A percentile compares a stretch with the other conserved stretches of the same genome.
Conservation (phyloP, 2,797 vertebrate genomes). For the Melanotaenia boesemani region DNA sequence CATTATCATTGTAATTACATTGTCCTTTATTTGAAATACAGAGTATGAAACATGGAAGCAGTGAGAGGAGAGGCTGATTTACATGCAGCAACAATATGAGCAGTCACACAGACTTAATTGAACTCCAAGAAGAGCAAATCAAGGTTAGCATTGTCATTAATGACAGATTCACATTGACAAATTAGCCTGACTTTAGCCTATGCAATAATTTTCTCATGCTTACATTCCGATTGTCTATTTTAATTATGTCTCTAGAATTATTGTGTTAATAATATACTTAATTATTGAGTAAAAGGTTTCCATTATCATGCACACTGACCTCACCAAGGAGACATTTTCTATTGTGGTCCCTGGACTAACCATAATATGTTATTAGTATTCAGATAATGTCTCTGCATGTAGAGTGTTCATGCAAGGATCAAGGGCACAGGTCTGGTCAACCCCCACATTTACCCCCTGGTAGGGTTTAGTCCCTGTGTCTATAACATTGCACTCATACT, state of each 20-base stretch:
- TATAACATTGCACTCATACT: background rate
- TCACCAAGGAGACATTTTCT: slow-evolving; percentile 57
- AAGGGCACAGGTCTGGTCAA: slow-evolving; percentile 18
- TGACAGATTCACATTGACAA: slow-evolving; percentile 62
- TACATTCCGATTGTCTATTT: slow-evolving; percentile 59
- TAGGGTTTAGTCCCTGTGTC: background rate
- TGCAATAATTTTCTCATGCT: slow-evolving; percentile 53
- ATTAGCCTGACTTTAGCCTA: slow-evolving; percentile 69
- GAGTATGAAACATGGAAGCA: slow-evolving; percentile 43
- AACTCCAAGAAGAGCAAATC: slow-evolving; percentile 72
- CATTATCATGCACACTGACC: slow-evolving; percentile 63
- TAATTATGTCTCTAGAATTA: slow-evolving; percentile 66
- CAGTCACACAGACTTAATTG: slow-evolving; percentile 79
- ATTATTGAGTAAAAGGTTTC: slow-evolving; percentile 64
- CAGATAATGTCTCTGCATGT: slow-evolving; percentile 50
- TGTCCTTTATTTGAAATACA: slow-evolving; percentile 37
- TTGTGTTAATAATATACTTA: slow-evolving; percentile 70
- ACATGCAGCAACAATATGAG: slow-evolving; percentile 70
- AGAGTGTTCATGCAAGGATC: slow-evolving; percentile 37
- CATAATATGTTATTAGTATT: slow-evolving; percentile 61
- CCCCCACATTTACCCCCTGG: background rate
- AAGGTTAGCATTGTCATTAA: slow-evolving; percentile 78
- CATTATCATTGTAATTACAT: slow-evolving; percentile 44
- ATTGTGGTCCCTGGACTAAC: slow-evolving; percentile 34
- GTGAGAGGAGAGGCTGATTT: slow-evolving; percentile 55